Evolutionary conservation across 2,888 invertebrate genomes (phyloP).

Genomic region (Bombyx huttoni): DNA sequence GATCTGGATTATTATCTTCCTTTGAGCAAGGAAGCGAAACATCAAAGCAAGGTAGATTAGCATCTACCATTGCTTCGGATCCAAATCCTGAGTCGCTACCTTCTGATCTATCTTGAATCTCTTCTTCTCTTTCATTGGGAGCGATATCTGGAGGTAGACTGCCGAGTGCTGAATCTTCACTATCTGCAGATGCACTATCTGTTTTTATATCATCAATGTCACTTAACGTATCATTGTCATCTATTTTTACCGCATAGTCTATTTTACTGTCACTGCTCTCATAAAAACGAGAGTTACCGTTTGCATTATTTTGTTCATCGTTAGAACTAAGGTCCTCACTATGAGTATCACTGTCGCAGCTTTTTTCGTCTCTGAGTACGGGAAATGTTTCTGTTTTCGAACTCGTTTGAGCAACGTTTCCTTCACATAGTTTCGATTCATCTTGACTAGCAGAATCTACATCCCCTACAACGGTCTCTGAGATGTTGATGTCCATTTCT

Average conservation of each 20-base stretch:
- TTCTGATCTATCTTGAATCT: slow-evolving; percentile 79
- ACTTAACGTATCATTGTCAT: slow-evolving; percentile 66
- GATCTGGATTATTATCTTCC: slow-evolving; percentile 15
- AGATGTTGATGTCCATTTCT: neutral
- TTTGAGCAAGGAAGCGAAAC: slow-evolving; percentile 39
- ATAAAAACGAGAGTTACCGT: slow-evolving; percentile 63
- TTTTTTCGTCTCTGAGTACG: slow-evolving; percentile 44
- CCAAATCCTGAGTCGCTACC: slow-evolving; percentile 89
- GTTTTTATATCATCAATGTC: slow-evolving; percentile 68
- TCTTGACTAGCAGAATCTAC: neutral
- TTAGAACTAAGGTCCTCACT: slow-evolving; percentile 55
- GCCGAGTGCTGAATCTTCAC: slow-evolving; percentile 76
- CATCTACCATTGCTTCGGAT: slow-evolving; percentile 79
- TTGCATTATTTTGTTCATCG: slow-evolving; percentile 52
- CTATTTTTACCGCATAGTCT: slow-evolving; percentile 61
- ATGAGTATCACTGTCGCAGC: slow-evolving; percentile 51
- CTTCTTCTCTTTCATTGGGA: slow-evolving; percentile 67
- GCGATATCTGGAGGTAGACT: slow-evolving; percentile 67
- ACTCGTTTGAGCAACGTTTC: slow-evolving; percentile 15
- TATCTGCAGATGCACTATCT: slow-evolving; percentile 68
- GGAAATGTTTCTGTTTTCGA: slow-evolving; percentile 25
- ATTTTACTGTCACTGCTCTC: slow-evolving; percentile 65
- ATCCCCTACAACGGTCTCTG: neutral
- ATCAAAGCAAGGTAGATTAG: slow-evolving; percentile 45
- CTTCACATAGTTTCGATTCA: slow-evolving; percentile 10